Conservation (phyloP, 2,797 vertebrate species). For the Zalophus californianus region DNA sequence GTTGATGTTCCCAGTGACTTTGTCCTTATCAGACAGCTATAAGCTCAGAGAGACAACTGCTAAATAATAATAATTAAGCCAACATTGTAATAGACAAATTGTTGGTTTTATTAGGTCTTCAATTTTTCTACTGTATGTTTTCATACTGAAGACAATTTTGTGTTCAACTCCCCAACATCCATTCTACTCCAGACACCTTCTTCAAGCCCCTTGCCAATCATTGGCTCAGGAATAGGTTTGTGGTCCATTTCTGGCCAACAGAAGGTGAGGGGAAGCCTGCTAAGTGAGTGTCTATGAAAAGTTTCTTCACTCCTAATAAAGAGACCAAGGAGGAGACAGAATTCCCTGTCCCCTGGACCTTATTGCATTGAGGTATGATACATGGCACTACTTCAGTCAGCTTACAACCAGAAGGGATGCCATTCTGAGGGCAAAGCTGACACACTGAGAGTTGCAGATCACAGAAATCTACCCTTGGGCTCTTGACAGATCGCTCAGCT, state of each 20-base stretch:
- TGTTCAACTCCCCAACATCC: background rate
- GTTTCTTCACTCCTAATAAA: background rate
- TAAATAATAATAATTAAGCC: constrained; percentile 32
- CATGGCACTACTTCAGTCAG: background rate
- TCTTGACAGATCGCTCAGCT: constrained; percentile 26
- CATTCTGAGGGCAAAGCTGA: constrained; percentile 39
- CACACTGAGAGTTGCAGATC: constrained; percentile 46
- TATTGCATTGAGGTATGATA: background rate
- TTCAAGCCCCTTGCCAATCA: background rate
- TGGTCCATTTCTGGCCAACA: background rate
- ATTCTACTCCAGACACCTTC: background rate
- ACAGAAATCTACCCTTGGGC: constrained; percentile 63
- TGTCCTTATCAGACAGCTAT: background rate
- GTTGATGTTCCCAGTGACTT: constrained; percentile 34
- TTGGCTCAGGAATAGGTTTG: background rate
- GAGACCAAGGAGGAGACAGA: background rate
- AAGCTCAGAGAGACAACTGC: constrained; percentile 21
- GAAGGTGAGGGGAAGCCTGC: background rate
- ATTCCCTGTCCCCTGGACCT: background rate
- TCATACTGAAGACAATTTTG: constrained; percentile 33
- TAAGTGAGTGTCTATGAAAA: background rate
- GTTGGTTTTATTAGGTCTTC: constrained; percentile 9
- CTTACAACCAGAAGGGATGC: background rate
- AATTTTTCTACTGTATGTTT: constrained; percentile 21
- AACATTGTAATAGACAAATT: background rate